Evolutionary conservation across 2,113 vertebrate genomes (phyloP).

Genomic region (Apteryx mantelli): DNA sequence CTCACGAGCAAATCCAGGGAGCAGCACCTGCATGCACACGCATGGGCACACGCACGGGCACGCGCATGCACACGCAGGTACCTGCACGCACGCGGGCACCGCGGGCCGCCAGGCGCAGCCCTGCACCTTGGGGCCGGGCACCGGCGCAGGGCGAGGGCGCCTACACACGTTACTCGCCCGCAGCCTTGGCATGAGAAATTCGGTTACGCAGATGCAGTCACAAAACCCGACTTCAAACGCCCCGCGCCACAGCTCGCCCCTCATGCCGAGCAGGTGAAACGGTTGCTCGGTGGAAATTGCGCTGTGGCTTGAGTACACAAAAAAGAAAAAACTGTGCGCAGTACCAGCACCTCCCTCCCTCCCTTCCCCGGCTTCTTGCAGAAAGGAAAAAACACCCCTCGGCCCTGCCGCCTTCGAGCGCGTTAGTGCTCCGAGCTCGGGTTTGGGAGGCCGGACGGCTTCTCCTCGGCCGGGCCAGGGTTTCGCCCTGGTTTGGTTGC

Average conservation of each 20-base stretch:
- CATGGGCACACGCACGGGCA: background rate
- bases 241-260: fast-evolving
- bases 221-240: background rate
- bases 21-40: fast-evolving
- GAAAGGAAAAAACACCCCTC: slow-evolving; percentile 16
- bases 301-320: slow-evolving; percentile 13
- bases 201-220: slow-evolving; percentile 40
- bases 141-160: background rate
- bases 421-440: too few species aligned
- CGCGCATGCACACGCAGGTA: fast-evolving
- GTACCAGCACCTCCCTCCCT: slow-evolving; percentile 51
- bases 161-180: background rate
- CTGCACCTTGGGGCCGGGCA: too few species aligned
- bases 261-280: background rate
- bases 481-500: background rate
- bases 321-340: background rate
- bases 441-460: background rate
- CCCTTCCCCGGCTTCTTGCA: background rate
- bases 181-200: background rate
- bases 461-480: fast-evolving
- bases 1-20: fast-evolving
- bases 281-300: slow-evolving; percentile 21
- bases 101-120: too few species aligned
- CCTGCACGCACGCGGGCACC: too few species aligned
- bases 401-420: fast-evolving